Percentiles rank a stretch among this genome's conserved stretches.
phyloP scores from a whole-genome alignment of 1,140 invertebrate genomes.

The Campodea augens region DNA sequence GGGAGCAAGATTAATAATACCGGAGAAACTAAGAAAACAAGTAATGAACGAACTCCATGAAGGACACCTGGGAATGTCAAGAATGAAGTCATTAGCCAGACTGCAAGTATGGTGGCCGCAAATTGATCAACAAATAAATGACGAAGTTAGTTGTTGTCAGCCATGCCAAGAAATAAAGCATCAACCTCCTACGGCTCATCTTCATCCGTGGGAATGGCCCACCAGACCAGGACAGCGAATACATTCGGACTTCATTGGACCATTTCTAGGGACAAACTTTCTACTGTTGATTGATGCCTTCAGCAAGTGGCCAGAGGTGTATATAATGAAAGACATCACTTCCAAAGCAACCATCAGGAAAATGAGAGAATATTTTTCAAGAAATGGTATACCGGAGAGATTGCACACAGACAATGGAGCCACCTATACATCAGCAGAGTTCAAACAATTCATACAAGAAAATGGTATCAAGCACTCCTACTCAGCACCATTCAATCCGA shows the following conservation, averaged over 20 bases:
- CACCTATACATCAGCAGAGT: conserved; percentile 14
- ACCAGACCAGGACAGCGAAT: conserved; percentile 10
- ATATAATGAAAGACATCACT: conserved; percentile 8
- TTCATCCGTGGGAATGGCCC: conserved; percentile 15
- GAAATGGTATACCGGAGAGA: conserved; percentile 13
- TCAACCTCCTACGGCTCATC: conserved; percentile 11
- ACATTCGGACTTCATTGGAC: conserved; percentile 17
- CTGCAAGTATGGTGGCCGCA: conserved; percentile 21
- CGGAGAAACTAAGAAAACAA: conserved; percentile 15
- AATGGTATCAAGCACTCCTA: conserved; percentile 14
- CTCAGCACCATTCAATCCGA: conserved; percentile 13
- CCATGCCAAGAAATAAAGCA: conserved; percentile 7
- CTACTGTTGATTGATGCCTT: conserved; percentile 23
- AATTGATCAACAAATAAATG: conserved; percentile 22
- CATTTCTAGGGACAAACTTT: conserved; percentile 17
- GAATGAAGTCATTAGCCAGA: conserved; percentile 26
- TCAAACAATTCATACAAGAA: conserved; percentile 13
- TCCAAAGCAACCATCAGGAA: conserved; percentile 9
- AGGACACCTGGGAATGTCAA: conserved; percentile 22
- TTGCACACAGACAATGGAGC: conserved; percentile 19
- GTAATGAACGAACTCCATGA: conserved; percentile 22
- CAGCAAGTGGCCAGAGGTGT: conserved; percentile 23
- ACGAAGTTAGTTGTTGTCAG: conserved; percentile 10
- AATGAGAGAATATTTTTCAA: conserved; percentile 14
- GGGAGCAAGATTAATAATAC: conserved; percentile 22